These are phyloP conservation scores for Merodon equestris DNA, from an alignment of 2,888 invertebrate species.

Conservation along the genomic window DNA sequence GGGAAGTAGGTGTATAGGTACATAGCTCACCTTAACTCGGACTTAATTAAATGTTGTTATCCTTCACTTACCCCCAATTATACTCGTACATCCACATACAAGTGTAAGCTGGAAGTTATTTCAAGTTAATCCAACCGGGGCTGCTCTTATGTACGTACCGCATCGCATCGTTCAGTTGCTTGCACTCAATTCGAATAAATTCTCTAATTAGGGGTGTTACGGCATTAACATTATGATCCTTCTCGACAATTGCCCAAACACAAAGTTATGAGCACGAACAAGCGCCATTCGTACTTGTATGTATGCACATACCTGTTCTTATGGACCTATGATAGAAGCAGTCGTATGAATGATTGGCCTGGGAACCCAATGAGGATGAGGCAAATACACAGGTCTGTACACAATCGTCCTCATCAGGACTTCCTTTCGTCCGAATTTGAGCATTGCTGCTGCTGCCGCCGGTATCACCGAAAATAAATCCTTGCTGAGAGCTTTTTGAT, in stretches of 20 bases:
- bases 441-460: conserved; percentile 31
- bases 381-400: conserved; percentile 2
- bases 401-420: not conserved
- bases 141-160: not conserved
- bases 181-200: conserved; percentile 54
- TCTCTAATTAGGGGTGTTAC: conserved; percentile 67
- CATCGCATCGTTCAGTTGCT: conserved; percentile 1
- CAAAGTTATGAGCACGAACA: conserved; percentile 55
- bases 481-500: conserved; percentile 70
- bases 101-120: conserved; percentile 37
- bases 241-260: conserved; percentile 66
- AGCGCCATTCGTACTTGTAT: not conserved
- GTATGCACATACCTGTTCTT: too few relatives aligned
- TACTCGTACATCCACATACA: conserved; percentile 5
- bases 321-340: too few relatives aligned
- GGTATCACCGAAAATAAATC: conserved; percentile 70
- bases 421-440: conserved; percentile 44
- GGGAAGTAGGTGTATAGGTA: not conserved
- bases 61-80: conserved; percentile 43
- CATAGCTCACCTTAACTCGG: conserved; percentile 24
- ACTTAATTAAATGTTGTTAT: conserved; percentile 59
- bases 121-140: conserved; percentile 29
- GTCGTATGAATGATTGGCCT: not conserved
- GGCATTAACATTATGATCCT: conserved; percentile 68
- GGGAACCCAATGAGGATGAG: too few relatives aligned